Conservation (phyloP, 2,797 vertebrate species). For the Dryobates pubescens region DNA sequence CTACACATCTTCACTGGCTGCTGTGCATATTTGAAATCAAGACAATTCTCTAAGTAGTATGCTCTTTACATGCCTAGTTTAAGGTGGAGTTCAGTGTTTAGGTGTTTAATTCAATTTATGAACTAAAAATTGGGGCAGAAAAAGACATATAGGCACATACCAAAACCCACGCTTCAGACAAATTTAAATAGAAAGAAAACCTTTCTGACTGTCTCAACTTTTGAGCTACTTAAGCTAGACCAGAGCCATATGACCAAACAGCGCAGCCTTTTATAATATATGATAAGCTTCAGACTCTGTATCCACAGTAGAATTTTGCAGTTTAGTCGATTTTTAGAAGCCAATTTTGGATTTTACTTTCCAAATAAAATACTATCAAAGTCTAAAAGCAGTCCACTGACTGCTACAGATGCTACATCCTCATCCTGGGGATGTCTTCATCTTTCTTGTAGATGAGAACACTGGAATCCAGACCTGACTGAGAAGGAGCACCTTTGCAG, state of each 20-base stretch:
- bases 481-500: neutral
- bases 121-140: neutral
- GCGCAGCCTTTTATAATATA: neutral
- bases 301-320: neutral
- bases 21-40: neutral
- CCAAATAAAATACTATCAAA: neutral
- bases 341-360: neutral
- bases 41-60: neutral
- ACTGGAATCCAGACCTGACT: neutral
- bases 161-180: neutral
- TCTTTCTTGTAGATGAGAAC: neutral
- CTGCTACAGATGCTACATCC: neutral
- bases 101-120: neutral
- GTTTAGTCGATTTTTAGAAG: neutral
- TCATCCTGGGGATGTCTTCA: too few relatives aligned
- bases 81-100: neutral
- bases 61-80: neutral
- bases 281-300: neutral
- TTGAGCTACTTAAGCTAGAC: conserved; percentile 4
- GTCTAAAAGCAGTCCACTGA: neutral
- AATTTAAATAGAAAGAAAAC: neutral
- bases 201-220: neutral
- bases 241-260: neutral
- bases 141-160: neutral
- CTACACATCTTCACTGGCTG: neutral